Evolutionary conservation across 2,113 vertebrate genomes (phyloP), one percentile per base, ranked within the genome.

Genomic region (Nothoprocta pentlandii): DNA sequence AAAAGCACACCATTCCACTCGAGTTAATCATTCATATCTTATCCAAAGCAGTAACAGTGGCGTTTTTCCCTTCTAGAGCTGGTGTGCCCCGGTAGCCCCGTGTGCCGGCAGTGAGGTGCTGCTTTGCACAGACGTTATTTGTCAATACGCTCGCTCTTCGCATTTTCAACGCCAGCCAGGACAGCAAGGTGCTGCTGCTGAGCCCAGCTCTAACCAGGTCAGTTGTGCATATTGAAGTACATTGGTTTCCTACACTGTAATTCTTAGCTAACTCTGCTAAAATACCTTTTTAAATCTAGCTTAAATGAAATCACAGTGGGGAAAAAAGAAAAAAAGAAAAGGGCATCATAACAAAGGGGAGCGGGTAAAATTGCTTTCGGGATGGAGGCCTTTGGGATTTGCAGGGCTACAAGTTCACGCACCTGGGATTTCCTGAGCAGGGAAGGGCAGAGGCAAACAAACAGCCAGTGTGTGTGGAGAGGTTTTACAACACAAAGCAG

Each of bases 361-460:
- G 0, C 59, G 16, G 36, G 51, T 17, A 90, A 66, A 81, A 90
- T 36, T 20, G 10, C 41, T n/a, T 86, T 56, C 42, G 34, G 59
- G 25, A 10, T 9, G 3, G 42, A 86, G 32, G 44, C 12, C 30
- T 53, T 2, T 0, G 2, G 13, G 64, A 94, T 62, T 75, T 49
- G 21, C 36, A 77, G 46, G 22, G 70, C 36, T 25, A 25, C 11
- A 3, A 80, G 15, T 28, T 75, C 39, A 26, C 3, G 25, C 28
- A 78, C 28, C 46, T 0, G 0, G 66, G 49, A 32, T 42, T 68
- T 78, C 83, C 53, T 12, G 3, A n/a, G 58, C 54, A 13, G 0
- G 13, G 67, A 84, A 9, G 61, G 49, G 49, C 34, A 92, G 67
- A 69, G 79, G 85, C 87, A 67, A 21, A 7, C 1, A 2, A 80